Evolutionary conservation across 2,797 vertebrate species (phyloP).

Genomic region (Hafferia zeledoni): DNA sequence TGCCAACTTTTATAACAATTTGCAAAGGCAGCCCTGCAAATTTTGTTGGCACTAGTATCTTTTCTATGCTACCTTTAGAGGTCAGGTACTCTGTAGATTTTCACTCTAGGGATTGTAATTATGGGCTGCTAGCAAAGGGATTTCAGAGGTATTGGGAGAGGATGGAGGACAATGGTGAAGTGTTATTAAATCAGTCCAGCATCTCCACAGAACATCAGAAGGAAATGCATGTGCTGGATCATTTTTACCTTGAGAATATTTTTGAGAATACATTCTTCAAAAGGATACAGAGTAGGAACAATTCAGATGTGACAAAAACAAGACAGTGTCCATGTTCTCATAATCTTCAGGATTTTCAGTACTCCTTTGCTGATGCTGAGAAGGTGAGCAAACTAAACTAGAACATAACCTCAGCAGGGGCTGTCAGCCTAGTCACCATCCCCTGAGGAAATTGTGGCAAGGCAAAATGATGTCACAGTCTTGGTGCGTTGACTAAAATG

Average conservation of each 20-base stretch:
- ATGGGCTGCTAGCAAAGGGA: neutral
- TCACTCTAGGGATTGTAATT: neutral
- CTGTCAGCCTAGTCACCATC: neutral
- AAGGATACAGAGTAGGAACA: neutral
- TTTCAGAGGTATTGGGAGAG: neutral
- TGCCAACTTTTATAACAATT: neutral
- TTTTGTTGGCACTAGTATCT: neutral
- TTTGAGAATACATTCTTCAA: neutral
- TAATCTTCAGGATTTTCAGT: neutral
- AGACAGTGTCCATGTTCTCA: neutral
- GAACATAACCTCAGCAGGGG: neutral
- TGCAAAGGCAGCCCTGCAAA: neutral
- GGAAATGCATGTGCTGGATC: neutral
- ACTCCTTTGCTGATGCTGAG: neutral
- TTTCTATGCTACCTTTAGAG: neutral
- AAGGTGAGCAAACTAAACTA: neutral
- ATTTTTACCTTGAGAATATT: neutral
- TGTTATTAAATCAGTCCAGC: neutral
- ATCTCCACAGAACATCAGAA: neutral
- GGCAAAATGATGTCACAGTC: neutral
- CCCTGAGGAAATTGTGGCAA: neutral
- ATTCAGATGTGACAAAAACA: neutral
- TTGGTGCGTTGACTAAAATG: neutral
- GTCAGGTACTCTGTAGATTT: neutral
- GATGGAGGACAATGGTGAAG: accelerated